These are phyloP conservation scores for Zaprionus capensis DNA, from an alignment of 1,140 invertebrate species.

Conservation along the genomic window DNA sequence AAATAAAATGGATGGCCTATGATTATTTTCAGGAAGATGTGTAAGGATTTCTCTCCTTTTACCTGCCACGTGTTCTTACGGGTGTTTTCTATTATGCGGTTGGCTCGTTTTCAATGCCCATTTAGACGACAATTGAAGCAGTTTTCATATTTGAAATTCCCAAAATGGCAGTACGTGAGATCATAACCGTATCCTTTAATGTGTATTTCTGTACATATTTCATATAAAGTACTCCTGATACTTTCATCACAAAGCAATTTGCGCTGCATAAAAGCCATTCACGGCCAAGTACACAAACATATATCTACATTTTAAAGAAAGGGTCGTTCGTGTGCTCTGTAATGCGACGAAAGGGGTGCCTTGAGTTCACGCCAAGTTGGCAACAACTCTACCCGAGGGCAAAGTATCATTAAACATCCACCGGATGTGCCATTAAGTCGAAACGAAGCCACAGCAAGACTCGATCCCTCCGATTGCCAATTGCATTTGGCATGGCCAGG, in stretches of 20 bases:
- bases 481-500: slow-evolving; percentile 19
- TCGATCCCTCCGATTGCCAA: slow-evolving; percentile 3
- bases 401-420: slow-evolving; percentile 70
- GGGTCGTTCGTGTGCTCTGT: slow-evolving; percentile 40
- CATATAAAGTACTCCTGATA: slow-evolving; percentile 58
- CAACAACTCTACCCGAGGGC: slow-evolving; percentile 48
- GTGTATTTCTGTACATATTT: slow-evolving; percentile 55
- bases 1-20: neutral
- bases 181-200: slow-evolving; percentile 81
- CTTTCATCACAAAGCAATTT: slow-evolving; percentile 72
- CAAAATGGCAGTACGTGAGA: slow-evolving; percentile 80
- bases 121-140: slow-evolving; percentile 78
- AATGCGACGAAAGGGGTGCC: slow-evolving; percentile 34
- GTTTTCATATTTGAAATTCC: slow-evolving; percentile 83
- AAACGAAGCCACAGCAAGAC: neutral
- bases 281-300: slow-evolving; percentile 18
- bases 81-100: slow-evolving; percentile 27
- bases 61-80: slow-evolving; percentile 26
- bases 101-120: slow-evolving; percentile 54
- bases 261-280: slow-evolving; percentile 51
- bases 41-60: neutral
- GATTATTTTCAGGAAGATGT: neutral
- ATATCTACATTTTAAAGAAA: slow-evolving; percentile 58
- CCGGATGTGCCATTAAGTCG: slow-evolving; percentile 71
- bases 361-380: slow-evolving; percentile 42